These are phyloP conservation scores for Panthera uncia DNA, from an alignment of 2,113 vertebrate genomes.

Conservation along the genomic window DNA sequence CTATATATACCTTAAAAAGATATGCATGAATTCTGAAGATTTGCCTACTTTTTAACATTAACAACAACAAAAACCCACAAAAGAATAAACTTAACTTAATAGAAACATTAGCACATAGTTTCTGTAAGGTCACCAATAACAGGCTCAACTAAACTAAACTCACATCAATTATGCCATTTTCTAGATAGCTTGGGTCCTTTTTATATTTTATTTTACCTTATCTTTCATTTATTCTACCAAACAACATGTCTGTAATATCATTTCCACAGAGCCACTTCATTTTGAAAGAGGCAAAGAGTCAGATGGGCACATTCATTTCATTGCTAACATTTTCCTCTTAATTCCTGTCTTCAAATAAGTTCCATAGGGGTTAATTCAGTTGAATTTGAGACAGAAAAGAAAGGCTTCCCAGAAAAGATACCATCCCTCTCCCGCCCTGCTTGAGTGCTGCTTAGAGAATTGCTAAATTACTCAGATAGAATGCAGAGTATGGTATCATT, in stretches of 20 bases:
- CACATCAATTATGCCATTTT: background rate
- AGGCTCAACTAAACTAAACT: background rate
- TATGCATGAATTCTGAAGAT: background rate
- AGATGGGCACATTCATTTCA: background rate
- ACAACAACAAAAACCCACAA: background rate
- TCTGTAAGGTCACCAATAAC: background rate
- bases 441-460: background rate
- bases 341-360: slow-evolving; percentile 5
- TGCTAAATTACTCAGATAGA: slow-evolving; percentile 20
- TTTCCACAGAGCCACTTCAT: background rate
- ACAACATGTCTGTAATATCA: background rate
- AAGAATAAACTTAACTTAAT: background rate
- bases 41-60: background rate
- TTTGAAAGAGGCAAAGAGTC: background rate
- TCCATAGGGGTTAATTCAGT: background rate
- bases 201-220: background rate
- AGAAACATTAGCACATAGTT: background rate
- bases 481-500: background rate
- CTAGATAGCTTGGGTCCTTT: background rate
- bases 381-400: slow-evolving; percentile 44
- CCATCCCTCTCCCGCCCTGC: background rate
- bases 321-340: background rate
- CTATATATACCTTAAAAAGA: background rate
- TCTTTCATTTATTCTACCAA: background rate
- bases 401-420: slow-evolving; percentile 49